Evolutionary conservation across 2,888 invertebrate species (phyloP), one percentile per base, ranked within the genome.

Genomic region (Chrysolina haemoptera): DNA sequence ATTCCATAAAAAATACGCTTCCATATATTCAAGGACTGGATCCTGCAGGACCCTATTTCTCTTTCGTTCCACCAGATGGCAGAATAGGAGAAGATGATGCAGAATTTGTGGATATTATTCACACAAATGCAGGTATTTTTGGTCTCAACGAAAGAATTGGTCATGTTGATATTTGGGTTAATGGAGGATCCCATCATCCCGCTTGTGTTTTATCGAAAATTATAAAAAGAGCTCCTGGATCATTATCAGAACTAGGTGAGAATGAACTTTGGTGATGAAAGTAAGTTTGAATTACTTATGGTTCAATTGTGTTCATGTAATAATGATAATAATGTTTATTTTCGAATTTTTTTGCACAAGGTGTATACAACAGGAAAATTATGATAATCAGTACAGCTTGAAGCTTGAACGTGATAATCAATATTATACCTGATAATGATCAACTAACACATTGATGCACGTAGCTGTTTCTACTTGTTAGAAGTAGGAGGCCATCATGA

Each of bases 31-130:
- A 40, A 79, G 80, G 76, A 43, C 66, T 79, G 43, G 80, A 80
- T 59, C 79, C 79, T 16, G 80, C 80, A 0, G 78, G 80, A 9
- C 79, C 77, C 27, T 50, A 69, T 27, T 77, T 80, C 20, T 46
- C 43, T 48, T 4, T 46, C 0, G 14, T 62, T 9, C 63, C 75
- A 3, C 22, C 53, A 65, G 64, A 50, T n/a, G n/a, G 70, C 0
- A 73, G 76, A 68, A 71, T 80, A 27, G 71, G 73, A 35, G 50
- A 50, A n/a, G 62, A n/a, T 4, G 78, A 78, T 72, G 80, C 68
- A 2, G 68, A 76, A 22, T 78, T 79, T 41, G 79, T 80, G 3
- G 80, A 78, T 50, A 67, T 80, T 55, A 59, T 79, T 16, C 79
- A 79, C 35, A 76, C 79, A n/a, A 80, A 78, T 72, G 74, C 78